A percentile compares a stretch with the other conserved stretches of the same genome.
These are phyloP conservation scores for Sprattus sprattus DNA, from an alignment of 2,113 vertebrate species.

Conservation along the genomic window DNA sequence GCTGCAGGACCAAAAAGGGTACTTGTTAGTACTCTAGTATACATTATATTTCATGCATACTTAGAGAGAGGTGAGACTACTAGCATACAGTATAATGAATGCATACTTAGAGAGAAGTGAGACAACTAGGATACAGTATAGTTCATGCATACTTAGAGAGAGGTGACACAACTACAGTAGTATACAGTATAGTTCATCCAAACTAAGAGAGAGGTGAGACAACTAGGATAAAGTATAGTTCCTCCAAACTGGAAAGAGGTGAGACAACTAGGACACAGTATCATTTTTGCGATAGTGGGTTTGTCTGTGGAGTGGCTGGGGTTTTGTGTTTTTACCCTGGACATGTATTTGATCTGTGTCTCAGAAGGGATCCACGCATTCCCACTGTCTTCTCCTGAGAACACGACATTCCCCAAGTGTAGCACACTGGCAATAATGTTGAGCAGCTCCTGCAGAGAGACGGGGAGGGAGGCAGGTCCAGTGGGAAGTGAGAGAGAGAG, in stretches of 20 bases:
- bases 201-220: no score
- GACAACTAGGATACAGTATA: no score
- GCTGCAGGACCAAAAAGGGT: slow-evolving; percentile 65
- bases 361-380: slow-evolving; percentile 86
- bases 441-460: slow-evolving; percentile 80
- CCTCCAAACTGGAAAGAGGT: no score
- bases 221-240: no score
- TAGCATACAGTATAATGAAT: no score
- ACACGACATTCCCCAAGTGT: slow-evolving; percentile 94
- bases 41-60: neutral
- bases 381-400: slow-evolving; percentile 83
- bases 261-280: no score
- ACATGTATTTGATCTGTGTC: slow-evolving; percentile 93
- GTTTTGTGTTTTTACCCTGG: slow-evolving; percentile 74
- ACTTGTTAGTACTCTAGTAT: neutral
- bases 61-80: no score
- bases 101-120: no score
- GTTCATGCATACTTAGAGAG: no score
- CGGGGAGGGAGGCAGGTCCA: neutral
- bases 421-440: slow-evolving; percentile 93
- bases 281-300: no score
- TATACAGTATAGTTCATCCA: no score
- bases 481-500: neutral
- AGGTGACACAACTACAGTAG: no score
- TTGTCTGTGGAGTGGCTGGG: slow-evolving; percentile 9